Evolutionary conservation across 2,113 vertebrate genomes (phyloP).

Genomic region (Saccopteryx bilineata): DNA sequence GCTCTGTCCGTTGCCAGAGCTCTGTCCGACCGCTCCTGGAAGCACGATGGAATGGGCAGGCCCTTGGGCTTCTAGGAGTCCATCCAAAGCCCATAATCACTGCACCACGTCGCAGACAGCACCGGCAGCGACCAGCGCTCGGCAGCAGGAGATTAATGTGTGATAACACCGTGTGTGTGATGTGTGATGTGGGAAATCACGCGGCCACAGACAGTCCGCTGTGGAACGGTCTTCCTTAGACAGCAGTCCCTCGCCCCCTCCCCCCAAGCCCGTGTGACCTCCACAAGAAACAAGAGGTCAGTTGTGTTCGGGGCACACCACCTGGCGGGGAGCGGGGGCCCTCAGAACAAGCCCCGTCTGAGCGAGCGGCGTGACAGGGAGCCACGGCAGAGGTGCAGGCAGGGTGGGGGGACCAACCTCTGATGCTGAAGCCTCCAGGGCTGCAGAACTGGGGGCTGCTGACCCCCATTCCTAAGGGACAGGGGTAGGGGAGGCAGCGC

Average conservation of each 20-base stretch:
- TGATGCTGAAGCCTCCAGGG: neutral
- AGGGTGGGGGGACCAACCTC: neutral
- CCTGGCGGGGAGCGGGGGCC: neutral
- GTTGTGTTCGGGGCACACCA: accelerated
- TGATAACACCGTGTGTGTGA: accelerated
- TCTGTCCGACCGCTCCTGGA: neutral
- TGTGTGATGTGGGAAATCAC: accelerated
- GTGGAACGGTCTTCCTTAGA: neutral
- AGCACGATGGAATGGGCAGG: neutral
- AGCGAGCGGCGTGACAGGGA: accelerated
- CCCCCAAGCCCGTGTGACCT: neutral
- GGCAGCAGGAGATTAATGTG: neutral
- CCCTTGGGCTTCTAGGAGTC: neutral
- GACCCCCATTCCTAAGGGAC: neutral
- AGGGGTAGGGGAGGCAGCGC: neutral
- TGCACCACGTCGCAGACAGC: neutral
- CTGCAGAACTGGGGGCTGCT: no score
- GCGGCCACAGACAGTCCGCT: neutral
- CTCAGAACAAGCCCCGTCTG: no score
- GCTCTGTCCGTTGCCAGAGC: neutral
- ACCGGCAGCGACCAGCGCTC: neutral
- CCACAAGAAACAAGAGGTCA: neutral
- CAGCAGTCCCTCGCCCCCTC: neutral
- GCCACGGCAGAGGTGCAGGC: neutral
- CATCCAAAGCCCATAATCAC: neutral